Conservation (phyloP, 2,797 vertebrate species). For the Acanthopagrus latus region DNA sequence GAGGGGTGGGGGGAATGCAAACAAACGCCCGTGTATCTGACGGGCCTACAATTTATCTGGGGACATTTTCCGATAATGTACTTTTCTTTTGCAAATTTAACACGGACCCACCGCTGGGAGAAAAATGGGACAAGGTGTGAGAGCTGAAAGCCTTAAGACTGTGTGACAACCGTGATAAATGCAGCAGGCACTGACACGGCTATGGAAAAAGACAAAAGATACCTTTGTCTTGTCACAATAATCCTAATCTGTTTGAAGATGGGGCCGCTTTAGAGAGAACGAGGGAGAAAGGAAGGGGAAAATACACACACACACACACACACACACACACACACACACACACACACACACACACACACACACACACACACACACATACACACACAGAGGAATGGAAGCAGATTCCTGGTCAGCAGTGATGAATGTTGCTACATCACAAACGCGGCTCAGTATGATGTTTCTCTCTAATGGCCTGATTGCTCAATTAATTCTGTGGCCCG, state of each 20-base stretch:
- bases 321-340: no score
- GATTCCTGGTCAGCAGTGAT: constrained; percentile 81
- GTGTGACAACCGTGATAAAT: constrained; percentile 78
- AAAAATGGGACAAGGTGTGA: constrained; percentile 71
- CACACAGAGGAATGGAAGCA: constrained; percentile 31
- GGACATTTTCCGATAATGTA: constrained; percentile 61
- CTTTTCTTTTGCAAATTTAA: constrained; percentile 68
- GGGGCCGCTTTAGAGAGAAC: constrained; percentile 63
- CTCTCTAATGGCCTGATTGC: constrained; percentile 94
- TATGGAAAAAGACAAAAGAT: constrained; percentile 78
- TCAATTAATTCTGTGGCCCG: constrained; percentile 92
- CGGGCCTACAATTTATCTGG: constrained; percentile 53
- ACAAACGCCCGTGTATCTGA: constrained; percentile 36
- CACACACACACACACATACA: background rate
- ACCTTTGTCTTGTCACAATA: constrained; percentile 85
- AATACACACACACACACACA: background rate
- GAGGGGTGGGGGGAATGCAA: background rate
- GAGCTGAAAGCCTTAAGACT: constrained; percentile 72
- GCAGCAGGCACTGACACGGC: constrained; percentile 75
- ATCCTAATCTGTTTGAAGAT: constrained; percentile 84
- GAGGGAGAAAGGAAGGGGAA: constrained; percentile 20
- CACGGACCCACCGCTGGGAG: constrained; percentile 64
- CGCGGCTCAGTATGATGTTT: constrained; percentile 80
- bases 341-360: background rate
- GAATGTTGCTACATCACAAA: constrained; percentile 86